Conservation (phyloP, 2,888 invertebrate genomes). For the Troilus luridus region DNA sequence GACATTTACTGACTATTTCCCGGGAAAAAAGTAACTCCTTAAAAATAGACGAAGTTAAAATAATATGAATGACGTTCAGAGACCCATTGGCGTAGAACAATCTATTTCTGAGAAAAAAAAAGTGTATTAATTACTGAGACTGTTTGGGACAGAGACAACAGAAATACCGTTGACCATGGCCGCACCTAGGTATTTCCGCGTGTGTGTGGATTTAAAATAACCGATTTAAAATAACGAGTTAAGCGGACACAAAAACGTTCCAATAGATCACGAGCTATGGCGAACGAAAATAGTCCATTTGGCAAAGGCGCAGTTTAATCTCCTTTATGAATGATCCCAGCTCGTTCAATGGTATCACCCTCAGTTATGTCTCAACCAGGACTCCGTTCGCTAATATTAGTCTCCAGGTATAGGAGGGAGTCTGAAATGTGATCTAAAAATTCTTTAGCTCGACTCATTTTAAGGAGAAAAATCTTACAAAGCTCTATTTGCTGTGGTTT, state of each 20-base stretch:
- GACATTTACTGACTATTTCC: too few species aligned
- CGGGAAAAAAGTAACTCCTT: background rate
- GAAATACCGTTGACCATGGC: constrained; percentile 35
- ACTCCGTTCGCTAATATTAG: background rate
- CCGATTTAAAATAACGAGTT: constrained; percentile 3
- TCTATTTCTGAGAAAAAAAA: background rate
- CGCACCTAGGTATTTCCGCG: background rate
- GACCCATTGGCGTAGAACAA: background rate
- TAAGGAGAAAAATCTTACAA: background rate
- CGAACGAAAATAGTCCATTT: background rate
- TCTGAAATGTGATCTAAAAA: background rate
- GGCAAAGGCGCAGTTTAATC: constrained; percentile 37
- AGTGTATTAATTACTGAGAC: background rate
- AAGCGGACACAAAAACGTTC: background rate
- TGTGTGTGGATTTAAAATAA: background rate
- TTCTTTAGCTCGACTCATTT: background rate
- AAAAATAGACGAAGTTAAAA: background rate
- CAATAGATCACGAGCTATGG: background rate
- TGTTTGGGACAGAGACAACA: background rate
- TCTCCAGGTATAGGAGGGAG: background rate
- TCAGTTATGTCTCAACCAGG: background rate
- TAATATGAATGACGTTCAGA: background rate
- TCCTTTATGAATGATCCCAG: constrained; percentile 43
- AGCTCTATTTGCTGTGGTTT: background rate
- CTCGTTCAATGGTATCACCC: background rate